Percentiles rank a stretch among this genome's conserved stretches.
Conservation (phyloP, 2,113 vertebrate species). For the Lota lota region DNA sequence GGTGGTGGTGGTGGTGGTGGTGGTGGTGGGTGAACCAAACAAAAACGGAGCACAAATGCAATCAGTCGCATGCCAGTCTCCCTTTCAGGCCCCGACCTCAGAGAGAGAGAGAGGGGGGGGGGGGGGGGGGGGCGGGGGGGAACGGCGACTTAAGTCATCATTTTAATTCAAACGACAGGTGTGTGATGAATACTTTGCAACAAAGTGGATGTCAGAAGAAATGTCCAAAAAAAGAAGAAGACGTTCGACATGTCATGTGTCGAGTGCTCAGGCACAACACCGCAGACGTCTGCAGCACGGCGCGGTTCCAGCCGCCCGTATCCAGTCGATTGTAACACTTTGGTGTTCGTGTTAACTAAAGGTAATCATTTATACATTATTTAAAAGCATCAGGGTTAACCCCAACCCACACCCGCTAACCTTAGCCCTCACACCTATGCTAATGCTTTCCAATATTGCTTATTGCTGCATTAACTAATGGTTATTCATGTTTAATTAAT, state of each 20-base stretch:
- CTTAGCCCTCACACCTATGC: too few species aligned
- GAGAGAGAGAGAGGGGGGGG: too few species aligned
- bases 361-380: too few species aligned
- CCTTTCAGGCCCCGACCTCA: background rate
- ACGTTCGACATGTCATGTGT: background rate
- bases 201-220: background rate
- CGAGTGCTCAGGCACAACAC: too few species aligned
- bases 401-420: too few species aligned
- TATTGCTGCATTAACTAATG: too few species aligned
- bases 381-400: too few species aligned
- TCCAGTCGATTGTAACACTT: slow-evolving; percentile 50
- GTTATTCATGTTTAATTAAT: too few species aligned
- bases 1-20: too few species aligned
- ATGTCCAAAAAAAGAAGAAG: slow-evolving; percentile 1
- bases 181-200: slow-evolving; percentile 9
- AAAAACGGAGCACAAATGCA: slow-evolving; percentile 12
- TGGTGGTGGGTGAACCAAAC: slow-evolving; percentile 10
- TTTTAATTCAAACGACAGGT: slow-evolving; percentile 11
- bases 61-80: slow-evolving; percentile 10
- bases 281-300: background rate
- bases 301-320: slow-evolving; percentile 23
- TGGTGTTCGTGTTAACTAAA: background rate
- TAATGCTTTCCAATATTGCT: too few species aligned
- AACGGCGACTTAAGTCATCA: slow-evolving; percentile 2
- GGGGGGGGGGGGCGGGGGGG: too few species aligned